Evolutionary conservation across 64 coral and sea anemone species (phyloP).

Genomic region (Platygyra sinensis): DNA sequence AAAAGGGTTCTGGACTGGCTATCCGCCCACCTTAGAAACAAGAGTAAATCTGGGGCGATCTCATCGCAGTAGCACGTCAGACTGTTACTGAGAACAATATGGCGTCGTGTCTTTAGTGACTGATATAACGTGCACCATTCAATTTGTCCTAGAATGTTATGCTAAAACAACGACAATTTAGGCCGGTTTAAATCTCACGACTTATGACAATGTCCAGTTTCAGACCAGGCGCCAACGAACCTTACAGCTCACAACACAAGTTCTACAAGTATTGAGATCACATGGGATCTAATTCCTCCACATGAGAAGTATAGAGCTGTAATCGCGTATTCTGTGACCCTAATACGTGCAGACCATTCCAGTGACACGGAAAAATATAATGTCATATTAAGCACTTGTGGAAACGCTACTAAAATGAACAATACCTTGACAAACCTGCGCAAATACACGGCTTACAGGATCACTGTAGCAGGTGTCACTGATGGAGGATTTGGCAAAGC

Average conservation of each 20-base stretch:
- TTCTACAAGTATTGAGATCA: conserved; percentile 49
- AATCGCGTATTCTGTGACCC: neutral
- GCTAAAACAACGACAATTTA: too few species aligned
- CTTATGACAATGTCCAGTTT: neutral
- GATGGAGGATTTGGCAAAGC: neutral
- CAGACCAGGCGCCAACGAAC: conserved; percentile 3
- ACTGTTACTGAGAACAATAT: too few species aligned
- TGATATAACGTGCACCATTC: too few species aligned
- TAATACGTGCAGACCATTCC: neutral
- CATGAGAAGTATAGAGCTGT: conserved; percentile 1
- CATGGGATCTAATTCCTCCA: conserved; percentile 12
- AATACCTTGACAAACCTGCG: neutral
- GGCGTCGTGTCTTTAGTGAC: too few species aligned
- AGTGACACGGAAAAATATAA: neutral
- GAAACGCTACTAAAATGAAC: neutral
- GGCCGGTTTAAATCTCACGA: too few species aligned
- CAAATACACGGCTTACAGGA: conserved; percentile 17
- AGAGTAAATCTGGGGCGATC: too few species aligned
- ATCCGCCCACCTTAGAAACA: too few species aligned
- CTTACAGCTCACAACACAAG: conserved; percentile 44
- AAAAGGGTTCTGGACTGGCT: too few species aligned
- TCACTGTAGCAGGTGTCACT: conserved; percentile 23
- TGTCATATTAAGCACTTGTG: neutral
- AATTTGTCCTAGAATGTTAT: too few species aligned
- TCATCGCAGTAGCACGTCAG: too few species aligned